Evolutionary conservation across 2,113 vertebrate genomes (phyloP), one percentile per base, ranked within the genome.

Genomic region (Crotalus horridus): DNA sequence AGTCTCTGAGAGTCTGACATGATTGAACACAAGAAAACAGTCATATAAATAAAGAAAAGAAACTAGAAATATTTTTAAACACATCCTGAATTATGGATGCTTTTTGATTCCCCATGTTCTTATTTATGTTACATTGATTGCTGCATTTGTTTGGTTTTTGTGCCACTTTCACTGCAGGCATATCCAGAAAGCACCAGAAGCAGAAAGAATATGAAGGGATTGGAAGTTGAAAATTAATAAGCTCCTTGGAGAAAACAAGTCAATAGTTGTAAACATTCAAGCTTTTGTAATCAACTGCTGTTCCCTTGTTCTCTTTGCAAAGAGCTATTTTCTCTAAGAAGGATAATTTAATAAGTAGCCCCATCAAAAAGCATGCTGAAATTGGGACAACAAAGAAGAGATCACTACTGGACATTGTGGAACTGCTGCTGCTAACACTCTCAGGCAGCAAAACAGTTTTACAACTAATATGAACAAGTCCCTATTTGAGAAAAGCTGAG

Each of bases 181-280:
- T 81, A 43, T 43, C 33, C 33, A 81, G 33, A 81, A 81, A 81
- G n/a, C 6, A 39, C 6, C n/a, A 20, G 15, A 81, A 81, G 94
- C 85, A 53, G 10, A 0, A 92, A 95, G 94, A 24, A 94, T 56
- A n/a, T 59, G 86, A 10, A 87, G 89, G 89, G 92, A 93, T 24
- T 91, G 21, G 56, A 58, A 91, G 29, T 9, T 93, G 59, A 39
- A 92, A 93, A 59, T 90, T 95, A 95, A 89, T 93, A 96, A 94
- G 92, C 0, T 94, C 89, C 91, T 89, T 51, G 3, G 89, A 94
- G 91, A 95, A 93, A 24, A n/a, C 43, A 55, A 93, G 92, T 93
- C 90, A 94, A 86, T 87, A 95, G 88, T 39, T 64, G 89, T 93
- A 89, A 94, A 95, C 54, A 61, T 23, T 94, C 92, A 91, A 54